Evolutionary conservation across 2,797 vertebrate species (phyloP), one percentile per base, ranked within the genome.

Genomic region (Syndactyla subalaris): DNA sequence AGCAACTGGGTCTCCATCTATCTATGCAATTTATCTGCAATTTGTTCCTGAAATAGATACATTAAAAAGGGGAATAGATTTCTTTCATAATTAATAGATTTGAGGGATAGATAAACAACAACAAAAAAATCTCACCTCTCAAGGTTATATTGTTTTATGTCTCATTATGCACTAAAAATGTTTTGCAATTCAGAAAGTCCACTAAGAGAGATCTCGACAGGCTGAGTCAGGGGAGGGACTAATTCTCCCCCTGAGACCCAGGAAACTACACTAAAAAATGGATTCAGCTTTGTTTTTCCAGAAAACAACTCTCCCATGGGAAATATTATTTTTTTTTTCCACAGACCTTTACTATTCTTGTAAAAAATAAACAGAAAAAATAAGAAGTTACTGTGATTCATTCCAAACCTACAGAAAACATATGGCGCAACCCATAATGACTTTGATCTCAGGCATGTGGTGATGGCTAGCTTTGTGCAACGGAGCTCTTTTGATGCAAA

Each of bases 341-440:
- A 45, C 26, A 68, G 10, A 48, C 10, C 7, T 12, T 27, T 41
- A 62, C 59, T 9, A 43, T 67, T 82, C 38, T 58, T 36, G 20
- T 46, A 57, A 93, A 38, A 38, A 65, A 32, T 6, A 68, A 91
- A 91, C 4, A 52, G 9, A 83, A 84, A 6, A 48, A 22, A 23
- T 0, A 0, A 3, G 21, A 87, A 49, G 19, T 70, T 63, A 58
- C 1, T 61, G 38, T 45, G 29, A 77, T 59, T 71, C 26, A 9
- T 84, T 70, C 45, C 36, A 70, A 79, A 6, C 14, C 43, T 4
- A 23, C 4, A 82, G 55, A 49, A 91, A 92, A 9, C 41, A 66
- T 52, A 73, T 6, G 12, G 16, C 5, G 6, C 14, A 85, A 22
- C 19, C 17, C 0, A 0, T 41, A 79, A 71, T 9, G 7, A 58